Conservation (phyloP, 1,140 invertebrate species). For the Drosophila paulistorum region DNA sequence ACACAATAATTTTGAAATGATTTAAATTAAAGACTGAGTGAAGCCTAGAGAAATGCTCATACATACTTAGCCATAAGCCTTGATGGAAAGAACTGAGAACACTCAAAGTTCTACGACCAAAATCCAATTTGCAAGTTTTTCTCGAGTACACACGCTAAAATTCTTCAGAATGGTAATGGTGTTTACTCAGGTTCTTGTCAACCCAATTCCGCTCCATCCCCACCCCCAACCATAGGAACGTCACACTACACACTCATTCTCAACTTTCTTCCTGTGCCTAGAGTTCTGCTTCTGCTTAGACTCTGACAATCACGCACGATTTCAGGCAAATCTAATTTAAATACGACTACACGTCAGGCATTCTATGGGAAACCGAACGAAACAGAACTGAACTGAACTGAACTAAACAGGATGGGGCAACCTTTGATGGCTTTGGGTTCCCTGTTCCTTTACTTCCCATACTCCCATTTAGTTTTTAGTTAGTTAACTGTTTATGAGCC, state of each 20-base stretch:
- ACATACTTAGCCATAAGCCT: conserved; percentile 20
- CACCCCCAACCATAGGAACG: background rate
- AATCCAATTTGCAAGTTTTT: conserved; percentile 80
- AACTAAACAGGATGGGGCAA: conserved; percentile 35
- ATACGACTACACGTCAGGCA: conserved; percentile 73
- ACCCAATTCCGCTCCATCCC: conserved; percentile 6
- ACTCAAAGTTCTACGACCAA: conserved; percentile 67
- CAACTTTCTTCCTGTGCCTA: background rate
- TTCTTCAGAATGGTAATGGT: conserved; percentile 56
- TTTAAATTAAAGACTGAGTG: conserved; percentile 47
- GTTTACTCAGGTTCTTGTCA: conserved; percentile 50
- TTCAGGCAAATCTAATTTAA: conserved; percentile 80
- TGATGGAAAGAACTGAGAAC: conserved; percentile 53
- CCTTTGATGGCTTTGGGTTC: conserved; percentile 65
- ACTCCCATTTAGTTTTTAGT: conserved; percentile 41
- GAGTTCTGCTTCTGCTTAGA: conserved; percentile 13
- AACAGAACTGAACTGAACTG: background rate
- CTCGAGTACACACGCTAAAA: conserved; percentile 59
- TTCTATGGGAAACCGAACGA: conserved; percentile 3
- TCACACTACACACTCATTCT: background rate
- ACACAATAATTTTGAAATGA: conserved; percentile 30
- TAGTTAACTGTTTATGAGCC: conserved; percentile 79
- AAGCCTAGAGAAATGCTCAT: conserved; percentile 19
- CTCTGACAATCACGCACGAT: conserved; percentile 79
- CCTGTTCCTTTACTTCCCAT: background rate